Percentiles rank a stretch among this genome's conserved stretches.
Conservation (phyloP, 1,140 invertebrate species). For the Leguminivora glycinivorella region DNA sequence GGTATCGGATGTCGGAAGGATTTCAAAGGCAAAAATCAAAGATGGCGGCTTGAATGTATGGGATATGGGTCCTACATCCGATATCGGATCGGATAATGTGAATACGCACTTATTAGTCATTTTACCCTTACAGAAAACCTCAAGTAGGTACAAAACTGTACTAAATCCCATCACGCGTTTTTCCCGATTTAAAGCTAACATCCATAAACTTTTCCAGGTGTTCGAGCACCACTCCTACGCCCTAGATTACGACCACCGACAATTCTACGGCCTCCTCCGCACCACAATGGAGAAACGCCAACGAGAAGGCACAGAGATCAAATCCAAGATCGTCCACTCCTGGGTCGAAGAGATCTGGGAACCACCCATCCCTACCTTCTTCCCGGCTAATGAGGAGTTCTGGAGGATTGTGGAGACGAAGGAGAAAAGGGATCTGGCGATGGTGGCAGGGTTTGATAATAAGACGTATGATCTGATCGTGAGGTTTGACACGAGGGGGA, state of each 20-base stretch:
- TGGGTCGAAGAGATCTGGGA: conserved; percentile 70
- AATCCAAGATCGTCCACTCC: conserved; percentile 61
- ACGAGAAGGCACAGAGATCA: conserved; percentile 55
- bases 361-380: conserved; percentile 79
- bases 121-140: too few relatives aligned
- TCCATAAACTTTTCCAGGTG: conserved; percentile 50
- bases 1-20: too few relatives aligned
- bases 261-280: conserved; percentile 86
- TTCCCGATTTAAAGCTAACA: neutral
- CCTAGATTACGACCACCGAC: conserved; percentile 86
- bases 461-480: conserved; percentile 79
- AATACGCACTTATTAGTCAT: too few relatives aligned
- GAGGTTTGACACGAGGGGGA: conserved; percentile 79
- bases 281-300: conserved; percentile 77
- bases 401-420: conserved; percentile 60
- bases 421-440: conserved; percentile 59
- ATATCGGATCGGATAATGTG: too few relatives aligned
- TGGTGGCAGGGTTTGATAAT: conserved; percentile 66
- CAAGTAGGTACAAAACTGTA: too few relatives aligned
- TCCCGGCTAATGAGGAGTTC: conserved; percentile 71
- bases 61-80: too few relatives aligned
- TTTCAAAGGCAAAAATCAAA: too few relatives aligned
- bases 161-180: neutral
- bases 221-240: conserved; percentile 83
- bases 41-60: too few relatives aligned